A percentile compares a stretch with the other conserved stretches of the same genome.
phyloP scores from a whole-genome alignment of 2,113 vertebrate genomes.

The Microcebus ravelobensis region DNA sequence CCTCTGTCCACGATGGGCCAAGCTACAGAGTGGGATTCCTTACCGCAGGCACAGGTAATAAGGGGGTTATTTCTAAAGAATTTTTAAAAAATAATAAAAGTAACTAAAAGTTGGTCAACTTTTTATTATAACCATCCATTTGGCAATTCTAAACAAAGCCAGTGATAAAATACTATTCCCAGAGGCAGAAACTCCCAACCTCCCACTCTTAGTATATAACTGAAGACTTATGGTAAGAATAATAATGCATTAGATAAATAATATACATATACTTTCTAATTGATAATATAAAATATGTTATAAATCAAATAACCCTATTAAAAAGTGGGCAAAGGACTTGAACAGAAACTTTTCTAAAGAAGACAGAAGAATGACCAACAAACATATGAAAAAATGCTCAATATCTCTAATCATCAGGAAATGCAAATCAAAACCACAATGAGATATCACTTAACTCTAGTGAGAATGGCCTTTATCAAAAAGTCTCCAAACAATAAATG shows the following conservation, averaged over 20 bases:
- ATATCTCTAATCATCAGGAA: too few species aligned
- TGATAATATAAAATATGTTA: not conserved
- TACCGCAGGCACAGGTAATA: accelerated
- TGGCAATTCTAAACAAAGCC: not conserved
- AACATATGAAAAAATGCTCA: too few species aligned
- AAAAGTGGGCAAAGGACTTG: too few species aligned
- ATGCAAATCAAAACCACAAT: too few species aligned
- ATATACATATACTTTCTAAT: not conserved
- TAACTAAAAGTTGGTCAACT: not conserved
- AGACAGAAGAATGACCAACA: too few species aligned
- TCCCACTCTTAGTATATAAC: not conserved
- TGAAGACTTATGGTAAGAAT: not conserved
- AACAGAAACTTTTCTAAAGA: too few species aligned
- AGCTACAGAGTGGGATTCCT: accelerated
- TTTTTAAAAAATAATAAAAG: not conserved
- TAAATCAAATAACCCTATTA: too few species aligned
- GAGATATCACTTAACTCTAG: too few species aligned
- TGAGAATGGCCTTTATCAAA: too few species aligned
- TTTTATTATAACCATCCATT: not conserved
- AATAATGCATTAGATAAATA: not conserved
- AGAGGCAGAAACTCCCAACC: not conserved
- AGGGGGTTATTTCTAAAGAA: not conserved
- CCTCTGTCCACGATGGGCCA: not conserved
- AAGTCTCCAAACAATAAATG: too few species aligned
- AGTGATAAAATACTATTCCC: not conserved